These are phyloP conservation scores for Laterallus jamaicensis DNA, from an alignment of 2,113 vertebrate genomes.

Conservation along the genomic window DNA sequence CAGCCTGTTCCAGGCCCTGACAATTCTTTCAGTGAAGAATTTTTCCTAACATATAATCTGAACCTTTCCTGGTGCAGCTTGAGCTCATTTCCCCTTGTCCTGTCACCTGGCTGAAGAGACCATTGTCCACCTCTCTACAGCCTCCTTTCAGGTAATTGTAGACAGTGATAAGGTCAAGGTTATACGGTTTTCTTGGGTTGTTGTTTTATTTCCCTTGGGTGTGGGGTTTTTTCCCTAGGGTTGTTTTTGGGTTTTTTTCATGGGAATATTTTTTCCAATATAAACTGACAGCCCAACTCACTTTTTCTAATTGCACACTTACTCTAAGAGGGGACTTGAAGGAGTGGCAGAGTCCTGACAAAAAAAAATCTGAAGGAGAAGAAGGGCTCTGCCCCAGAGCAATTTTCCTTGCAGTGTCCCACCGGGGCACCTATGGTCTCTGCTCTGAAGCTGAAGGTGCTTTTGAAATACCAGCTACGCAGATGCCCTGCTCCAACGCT, in stretches of 20 bases:
- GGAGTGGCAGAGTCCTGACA: background rate
- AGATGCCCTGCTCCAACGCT: background rate
- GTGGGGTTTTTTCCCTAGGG: too few species aligned
- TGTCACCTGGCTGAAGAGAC: too few species aligned
- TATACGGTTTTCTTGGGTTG: too few species aligned
- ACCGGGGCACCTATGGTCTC: background rate
- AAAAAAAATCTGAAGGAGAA: background rate
- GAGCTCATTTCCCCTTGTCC: too few species aligned
- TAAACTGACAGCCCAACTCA: background rate
- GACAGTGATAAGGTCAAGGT: too few species aligned
- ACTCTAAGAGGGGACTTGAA: background rate
- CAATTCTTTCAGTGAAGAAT: too few species aligned
- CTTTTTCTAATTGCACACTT: background rate
- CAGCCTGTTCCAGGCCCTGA: too few species aligned
- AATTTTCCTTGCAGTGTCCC: background rate
- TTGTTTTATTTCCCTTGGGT: too few species aligned
- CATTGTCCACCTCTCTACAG: too few species aligned
- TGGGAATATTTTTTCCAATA: background rate
- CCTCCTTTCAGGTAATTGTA: too few species aligned
- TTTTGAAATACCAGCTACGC: background rate
- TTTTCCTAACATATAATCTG: too few species aligned
- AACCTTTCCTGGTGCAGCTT: too few species aligned
- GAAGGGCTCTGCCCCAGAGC: background rate
- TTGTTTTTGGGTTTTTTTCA: background rate
- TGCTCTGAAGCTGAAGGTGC: background rate